A percentile compares a stretch with the other conserved stretches of the same genome.
Evolutionary conservation across 1,140 invertebrate genomes (phyloP).

Genomic region (Drosophila pseudoananassae): DNA sequence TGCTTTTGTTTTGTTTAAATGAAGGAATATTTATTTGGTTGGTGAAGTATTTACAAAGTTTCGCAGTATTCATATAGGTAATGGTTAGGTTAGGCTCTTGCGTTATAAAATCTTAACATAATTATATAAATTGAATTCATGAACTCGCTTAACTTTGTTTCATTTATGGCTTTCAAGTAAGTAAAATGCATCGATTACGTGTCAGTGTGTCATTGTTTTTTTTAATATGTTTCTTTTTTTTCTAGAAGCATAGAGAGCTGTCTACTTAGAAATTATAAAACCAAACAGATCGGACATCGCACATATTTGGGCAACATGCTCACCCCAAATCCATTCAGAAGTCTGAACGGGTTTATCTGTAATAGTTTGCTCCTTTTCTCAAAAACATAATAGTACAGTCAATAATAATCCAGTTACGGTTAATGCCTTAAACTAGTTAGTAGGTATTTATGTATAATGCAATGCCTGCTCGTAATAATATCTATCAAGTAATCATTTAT

Average conservation of each 20-base stretch:
- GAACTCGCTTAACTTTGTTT: constrained; percentile 49
- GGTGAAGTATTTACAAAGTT: constrained; percentile 74
- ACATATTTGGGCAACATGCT: constrained; percentile 19
- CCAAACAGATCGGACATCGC: constrained; percentile 52
- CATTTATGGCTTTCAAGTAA: constrained; percentile 42
- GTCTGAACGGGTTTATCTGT: constrained; percentile 49
- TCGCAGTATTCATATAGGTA: constrained; percentile 54
- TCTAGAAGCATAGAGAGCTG: constrained; percentile 58
- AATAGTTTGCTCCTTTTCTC: constrained; percentile 62
- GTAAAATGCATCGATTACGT: constrained; percentile 79
- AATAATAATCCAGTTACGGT: constrained; percentile 56
- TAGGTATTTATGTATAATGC: constrained; percentile 53
- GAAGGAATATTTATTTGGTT: constrained; percentile 72
- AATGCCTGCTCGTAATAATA: constrained; percentile 69
- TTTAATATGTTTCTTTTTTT: neutral
- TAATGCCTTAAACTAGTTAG: constrained; percentile 74
- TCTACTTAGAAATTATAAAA: constrained; percentile 76
- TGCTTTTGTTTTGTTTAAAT: constrained; percentile 58
- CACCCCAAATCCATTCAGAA: constrained; percentile 20
- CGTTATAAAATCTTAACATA: constrained; percentile 83
- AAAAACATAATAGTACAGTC: constrained; percentile 45
- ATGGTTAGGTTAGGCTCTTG: constrained; percentile 56
- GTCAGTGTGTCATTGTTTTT: constrained; percentile 45
- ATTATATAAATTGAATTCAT: constrained; percentile 75
- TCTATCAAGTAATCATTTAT: constrained; percentile 61